Base-by-base conservation (phyloP, 2,797 vertebrate genomes). In the Salarias fasciatus region DNA sequence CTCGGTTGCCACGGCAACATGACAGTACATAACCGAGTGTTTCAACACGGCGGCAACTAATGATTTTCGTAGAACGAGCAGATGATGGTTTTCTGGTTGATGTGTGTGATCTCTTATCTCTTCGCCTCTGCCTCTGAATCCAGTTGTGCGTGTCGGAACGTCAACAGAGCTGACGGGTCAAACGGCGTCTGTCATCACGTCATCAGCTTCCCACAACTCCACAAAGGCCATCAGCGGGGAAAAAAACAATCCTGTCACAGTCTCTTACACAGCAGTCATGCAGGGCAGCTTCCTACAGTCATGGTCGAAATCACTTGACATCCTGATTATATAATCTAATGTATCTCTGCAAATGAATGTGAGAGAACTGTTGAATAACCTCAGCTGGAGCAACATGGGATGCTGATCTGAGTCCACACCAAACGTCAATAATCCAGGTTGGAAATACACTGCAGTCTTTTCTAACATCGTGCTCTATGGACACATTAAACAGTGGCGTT, bases 221-320 rank as follows among this genome's bases (percentile, higher is more conserved):
- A 57, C 46, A 38, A 37, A 37, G 38, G 41, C 31, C 8, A 8
- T 29, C 13, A 53, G 3, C 1, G 3, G 48, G 49, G 37, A 66
- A 41, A 44, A 40, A 53, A 5, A n/a, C n/a, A n/a, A n/a, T n/a
- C n/a, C 45, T 0, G 28, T 76, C 77, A 72, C 77, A 69, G 77
- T 50, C 12, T 30, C 40, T 29, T 76, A 51, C 59, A 74, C 38
- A 50, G 10, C 59, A 80, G 73, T 81, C 80, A 86, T 68, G 82
- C 69, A 75, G 69, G 31, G 66, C 68, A 59, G 24, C 43, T 33
- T 58, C 61, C 47, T 40, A 53, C 33, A 35, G 33, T 24, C 18
- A 24, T 35, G 36, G 36, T 38, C 36, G 10, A 11, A 38, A 38
- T 38, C 4, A 2, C 3, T 24, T 24, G 18, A 24, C 18, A 3